Evolutionary conservation across 2,113 vertebrate genomes (phyloP), one percentile per base, ranked within the genome.

Genomic region (Enhydra lutris): DNA sequence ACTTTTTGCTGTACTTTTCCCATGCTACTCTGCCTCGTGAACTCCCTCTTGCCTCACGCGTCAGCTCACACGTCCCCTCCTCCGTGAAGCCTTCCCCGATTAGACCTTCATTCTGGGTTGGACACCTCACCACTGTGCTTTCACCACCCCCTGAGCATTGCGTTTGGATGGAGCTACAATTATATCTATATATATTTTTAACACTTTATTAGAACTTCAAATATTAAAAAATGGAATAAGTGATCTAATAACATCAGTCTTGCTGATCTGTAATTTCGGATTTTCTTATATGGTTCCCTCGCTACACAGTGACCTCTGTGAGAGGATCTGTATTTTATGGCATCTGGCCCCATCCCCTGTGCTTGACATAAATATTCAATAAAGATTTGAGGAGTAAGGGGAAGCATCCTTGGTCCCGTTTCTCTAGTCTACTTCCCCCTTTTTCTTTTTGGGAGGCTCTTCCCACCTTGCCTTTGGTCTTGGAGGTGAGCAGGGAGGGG

Each of bases 301-400:
- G 42, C 20, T 65, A 67, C 52, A 61, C 31, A 42, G 79, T 71
- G 36, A 67, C 12, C 6, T 93, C 79, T 15, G 80, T 15, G 18
- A 52, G 45, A 65, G 26, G n/a, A 42, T 50, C 67, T 82, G 2
- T 55, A 71, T 89, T 87, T 89, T 79, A n/a, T 80, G 52, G 50
- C 31, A 47, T 92, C 87, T 79, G 31, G 95, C 42, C 45, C 31
- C 11, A 45, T 63, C 17, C 10, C 61, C 73, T 81, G 1, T 71
- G 61, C 14, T 57, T 92, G 84, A 88, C 42, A 45, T 20, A 67
- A 80, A 76, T 90, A 42, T 4, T 23, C 39, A 71, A 29, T 42
- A 45, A 65, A 80, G n/a, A 20, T 83, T 76, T 96, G 89, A 85
- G 10, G n/a, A 61, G 55, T n/a, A 91, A 97, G 55, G 85, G 42